Evolutionary conservation across 2,888 invertebrate genomes (phyloP).

Genomic region (Celastrina argiolus): DNA sequence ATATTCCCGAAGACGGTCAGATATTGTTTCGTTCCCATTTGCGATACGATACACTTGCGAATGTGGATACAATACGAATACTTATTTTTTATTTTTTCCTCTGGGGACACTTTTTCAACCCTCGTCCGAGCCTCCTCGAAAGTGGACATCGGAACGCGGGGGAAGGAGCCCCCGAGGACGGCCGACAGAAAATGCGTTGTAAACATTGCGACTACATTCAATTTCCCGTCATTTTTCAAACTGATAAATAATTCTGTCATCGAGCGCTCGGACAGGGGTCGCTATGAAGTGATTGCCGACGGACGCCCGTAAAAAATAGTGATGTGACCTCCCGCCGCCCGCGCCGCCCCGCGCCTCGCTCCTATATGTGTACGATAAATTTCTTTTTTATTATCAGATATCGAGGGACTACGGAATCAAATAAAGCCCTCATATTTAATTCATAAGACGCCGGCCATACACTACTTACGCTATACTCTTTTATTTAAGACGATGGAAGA

Average conservation of each 20-base stretch:
- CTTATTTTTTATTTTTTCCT: conserved; percentile 74
- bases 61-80: conserved; percentile 68
- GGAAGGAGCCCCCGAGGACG: conserved; percentile 76
- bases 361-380: conserved; percentile 71
- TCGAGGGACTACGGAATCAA: conserved; percentile 78
- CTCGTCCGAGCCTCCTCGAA: conserved; percentile 78
- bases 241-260: conserved; percentile 80
- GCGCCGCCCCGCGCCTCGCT: conserved; percentile 54
- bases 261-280: conserved; percentile 77
- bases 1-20: not conserved
- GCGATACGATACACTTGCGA: conserved; percentile 63
- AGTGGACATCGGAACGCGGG: conserved; percentile 78
- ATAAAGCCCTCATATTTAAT: conserved; percentile 79
- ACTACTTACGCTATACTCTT: conserved; percentile 70
- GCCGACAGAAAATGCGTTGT: conserved; percentile 77
- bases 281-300: conserved; percentile 77
- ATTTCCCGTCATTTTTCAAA: conserved; percentile 80
- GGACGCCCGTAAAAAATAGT: conserved; percentile 74
- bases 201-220: conserved; percentile 80
- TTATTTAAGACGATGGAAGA: conserved; percentile 74
- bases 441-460: conserved; percentile 77
- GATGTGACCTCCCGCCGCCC: conserved; percentile 40
- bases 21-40: conserved; percentile 64
- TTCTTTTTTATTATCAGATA: conserved; percentile 79
- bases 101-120: conserved; percentile 78